Base-by-base conservation (phyloP, 2,113 vertebrate species). In the Motacilla tschutschensis region DNA sequence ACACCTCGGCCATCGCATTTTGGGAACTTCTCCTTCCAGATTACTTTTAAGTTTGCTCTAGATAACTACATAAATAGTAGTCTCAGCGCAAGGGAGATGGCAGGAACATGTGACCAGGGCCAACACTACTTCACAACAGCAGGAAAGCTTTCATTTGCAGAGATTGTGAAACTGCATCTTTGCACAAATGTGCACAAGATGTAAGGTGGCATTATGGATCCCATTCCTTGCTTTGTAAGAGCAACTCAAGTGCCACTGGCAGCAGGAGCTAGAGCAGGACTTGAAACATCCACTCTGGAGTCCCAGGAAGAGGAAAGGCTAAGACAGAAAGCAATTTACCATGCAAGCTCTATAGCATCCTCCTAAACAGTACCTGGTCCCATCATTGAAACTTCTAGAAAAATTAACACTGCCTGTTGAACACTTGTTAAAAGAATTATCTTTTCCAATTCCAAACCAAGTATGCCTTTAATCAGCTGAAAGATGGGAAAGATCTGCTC, bases 121-220 rank as follows among this genome's bases (percentile, higher is more conserved):
- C 14, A 70, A 33, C 28, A 76, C 3, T 10, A 57, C 40, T 48
- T 59, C 55, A 19, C 8, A 51, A 57, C 3, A 67, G 60, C 22
- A 73, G 22, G 9, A 58, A 72, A 74, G 12, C 8, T 88, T 40
- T 2, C 16, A 11, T 26, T 88, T 36, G 48, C 0, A 3, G 26
- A 59, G 12, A 73, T 1, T 41, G 22, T 36, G 13, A 65, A 85
- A 38, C 16, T 25, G 17, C 14, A n/a, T 19, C 38, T 79, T 19
- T 50, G 20, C 47, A 58, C 9, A 83, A 57, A 41, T 14, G 12
- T 11, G 17, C 51, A 50, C 17, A 25, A n/a, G 28, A 28, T 1
- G 0, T 10, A 76, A 64, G 3, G 53, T 3, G 5, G 8, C 26
- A 57, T 13, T 9, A 24, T 0, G 5, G 43, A 9, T 83, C 47